Evolutionary conservation across 1,140 invertebrate genomes (phyloP), one percentile per base, ranked within the genome.

Genomic region (Pollicipes pollicipes): DNA sequence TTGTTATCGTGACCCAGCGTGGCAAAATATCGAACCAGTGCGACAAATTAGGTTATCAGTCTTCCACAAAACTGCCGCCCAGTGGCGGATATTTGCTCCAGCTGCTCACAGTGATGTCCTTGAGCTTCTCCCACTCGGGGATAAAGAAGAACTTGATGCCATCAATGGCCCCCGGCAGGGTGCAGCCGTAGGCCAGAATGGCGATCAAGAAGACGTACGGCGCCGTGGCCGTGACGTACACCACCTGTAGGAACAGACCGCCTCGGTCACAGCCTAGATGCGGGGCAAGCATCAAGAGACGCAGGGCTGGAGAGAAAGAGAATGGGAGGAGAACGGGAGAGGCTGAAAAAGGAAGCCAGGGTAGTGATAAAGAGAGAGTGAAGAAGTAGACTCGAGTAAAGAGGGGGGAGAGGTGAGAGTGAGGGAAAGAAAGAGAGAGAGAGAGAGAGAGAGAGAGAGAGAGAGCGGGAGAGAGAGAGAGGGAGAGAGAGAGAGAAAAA

Each of bases 211-310:
- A n/a, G n/a, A n/a, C n/a, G n/a, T n/a, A n/a, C n/a, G n/a, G n/a
- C n/a, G n/a, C n/a, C n/a, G n/a, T n/a, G n/a, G n/a, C n/a, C n/a
- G n/a, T n/a, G n/a, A n/a, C n/a, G n/a, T n/a, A n/a, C n/a, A n/a
- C 68, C 87, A 85, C 0, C 82, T 82, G 45, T 90, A 88, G 21
- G 90, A 91, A 0, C 88, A 87, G n/a, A 93, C 80, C 3, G 90
- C 88, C 0, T 90, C 86, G 2, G 90, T 90, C 4, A 90, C 85
- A 32, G 90, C 83, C 73, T 93, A 87, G 37, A 94, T 80, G 78
- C 89, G 87, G 32, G 90, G 86, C 74, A 93, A 93, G 90, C 28
- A 92, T 84, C 78, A 93, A 93, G 0, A 91, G 90, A 76, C 91
- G 91, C 0, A 91, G 83, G 10, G 90, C 89, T 16, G 90, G 92